Evolutionary conservation across 2,888 invertebrate genomes (phyloP).

Genomic region (Clusia tigrina): DNA sequence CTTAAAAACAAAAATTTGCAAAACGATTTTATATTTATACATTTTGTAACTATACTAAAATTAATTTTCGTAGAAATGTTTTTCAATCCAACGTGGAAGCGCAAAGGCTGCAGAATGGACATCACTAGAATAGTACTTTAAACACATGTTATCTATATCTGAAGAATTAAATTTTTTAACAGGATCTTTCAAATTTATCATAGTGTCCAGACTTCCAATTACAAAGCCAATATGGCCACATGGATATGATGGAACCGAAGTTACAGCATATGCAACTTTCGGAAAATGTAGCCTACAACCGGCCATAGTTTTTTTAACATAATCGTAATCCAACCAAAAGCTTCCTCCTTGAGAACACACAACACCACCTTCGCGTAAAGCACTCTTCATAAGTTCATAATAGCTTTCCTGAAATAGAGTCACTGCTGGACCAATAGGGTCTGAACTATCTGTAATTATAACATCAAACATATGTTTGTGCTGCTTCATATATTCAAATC

Average conservation of each 20-base stretch:
- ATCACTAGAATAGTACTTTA: constrained; percentile 87
- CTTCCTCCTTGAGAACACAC: constrained; percentile 93
- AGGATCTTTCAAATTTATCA: constrained; percentile 72
- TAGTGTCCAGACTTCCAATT: constrained; percentile 78
- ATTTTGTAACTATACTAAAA: too few species aligned
- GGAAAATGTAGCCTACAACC: constrained; percentile 83
- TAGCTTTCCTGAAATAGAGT: constrained; percentile 76
- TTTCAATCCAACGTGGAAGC: constrained; percentile 80
- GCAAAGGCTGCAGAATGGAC: constrained; percentile 87
- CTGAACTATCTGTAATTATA: constrained; percentile 98
- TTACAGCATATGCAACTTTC: constrained; percentile 79
- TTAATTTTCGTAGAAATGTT: constrained; percentile 50
- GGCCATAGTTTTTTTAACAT: constrained; percentile 77
- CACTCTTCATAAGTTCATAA: constrained; percentile 83
- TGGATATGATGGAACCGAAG: constrained; percentile 94
- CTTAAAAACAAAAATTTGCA: too few species aligned
- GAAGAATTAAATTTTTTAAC: constrained; percentile 70
- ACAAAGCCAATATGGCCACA: constrained; percentile 97
- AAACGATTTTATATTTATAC: too few species aligned
- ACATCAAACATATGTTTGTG: constrained; percentile 90
- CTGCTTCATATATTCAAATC: constrained; percentile 91
- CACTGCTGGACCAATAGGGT: constrained; percentile 87
- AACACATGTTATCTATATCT: constrained; percentile 74
- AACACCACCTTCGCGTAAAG: constrained; percentile 85
- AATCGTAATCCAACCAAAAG: constrained; percentile 80